Evolutionary conservation across 2,888 invertebrate species (phyloP).

Genomic region (Drosophila putrida): DNA sequence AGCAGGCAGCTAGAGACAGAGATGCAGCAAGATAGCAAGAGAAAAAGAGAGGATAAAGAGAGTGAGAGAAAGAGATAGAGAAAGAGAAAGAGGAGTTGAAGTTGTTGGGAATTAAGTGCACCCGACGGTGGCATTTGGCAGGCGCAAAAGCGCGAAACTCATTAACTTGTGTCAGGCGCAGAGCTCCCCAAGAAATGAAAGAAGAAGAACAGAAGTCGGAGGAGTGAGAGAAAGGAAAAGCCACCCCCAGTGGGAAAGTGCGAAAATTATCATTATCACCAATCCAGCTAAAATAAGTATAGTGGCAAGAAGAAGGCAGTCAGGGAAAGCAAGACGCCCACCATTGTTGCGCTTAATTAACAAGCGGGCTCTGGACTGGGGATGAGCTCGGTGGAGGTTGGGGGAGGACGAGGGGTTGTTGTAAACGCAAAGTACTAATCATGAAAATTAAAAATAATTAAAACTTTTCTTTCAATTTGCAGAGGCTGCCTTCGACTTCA

Average conservation of each 20-base stretch:
- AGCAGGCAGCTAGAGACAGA: constrained; percentile 45
- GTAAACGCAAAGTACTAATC: constrained; percentile 82
- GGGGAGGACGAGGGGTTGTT: constrained; percentile 23
- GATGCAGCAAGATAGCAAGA: constrained; percentile 19
- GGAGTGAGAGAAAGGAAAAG: not conserved
- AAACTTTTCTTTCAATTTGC: constrained; percentile 80
- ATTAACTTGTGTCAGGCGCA: constrained; percentile 77
- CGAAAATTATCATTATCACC: constrained; percentile 84
- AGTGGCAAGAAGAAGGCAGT: constrained; percentile 6
- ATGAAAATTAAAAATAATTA: constrained; percentile 84
- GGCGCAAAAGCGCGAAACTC: constrained; percentile 78
- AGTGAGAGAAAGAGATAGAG: constrained; percentile 11
- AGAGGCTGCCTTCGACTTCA: constrained; percentile 16
- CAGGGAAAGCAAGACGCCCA: constrained; percentile 40
- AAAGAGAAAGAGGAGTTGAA: constrained; percentile 24
- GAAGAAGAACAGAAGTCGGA: not conserved
- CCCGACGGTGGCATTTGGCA: constrained; percentile 79
- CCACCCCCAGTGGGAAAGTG: constrained; percentile 62
- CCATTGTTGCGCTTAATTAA: constrained; percentile 83
- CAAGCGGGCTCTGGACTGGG: constrained; percentile 47
- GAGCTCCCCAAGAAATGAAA: constrained; percentile 38
- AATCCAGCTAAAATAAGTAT: constrained; percentile 52
- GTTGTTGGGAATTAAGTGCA: constrained; percentile 68
- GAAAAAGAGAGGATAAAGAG: constrained; percentile 4
- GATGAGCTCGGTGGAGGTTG: not conserved